phyloP scores from a whole-genome alignment of 2,888 invertebrate genomes.

The Eutolmus rufibarbis region DNA sequence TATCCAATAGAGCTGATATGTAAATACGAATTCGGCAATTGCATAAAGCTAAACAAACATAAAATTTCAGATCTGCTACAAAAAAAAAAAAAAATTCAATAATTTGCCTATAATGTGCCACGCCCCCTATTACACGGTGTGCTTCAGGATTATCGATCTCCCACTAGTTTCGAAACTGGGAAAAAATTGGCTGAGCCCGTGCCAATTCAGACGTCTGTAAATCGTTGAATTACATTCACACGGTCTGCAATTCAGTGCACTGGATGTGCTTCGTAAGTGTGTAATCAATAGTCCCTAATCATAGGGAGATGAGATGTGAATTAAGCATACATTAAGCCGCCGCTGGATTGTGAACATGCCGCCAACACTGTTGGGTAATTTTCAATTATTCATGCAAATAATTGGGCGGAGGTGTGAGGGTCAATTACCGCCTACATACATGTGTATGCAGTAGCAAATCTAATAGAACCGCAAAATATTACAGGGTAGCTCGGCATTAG shows the following conservation, averaged over 20 bases:
- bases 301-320: slow-evolving; percentile 40
- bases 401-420: slow-evolving; percentile 18
- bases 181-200: neutral
- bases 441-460: neutral
- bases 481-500: neutral
- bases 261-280: slow-evolving; percentile 2
- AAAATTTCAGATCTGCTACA: neutral
- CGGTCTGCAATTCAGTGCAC: slow-evolving; percentile 1
- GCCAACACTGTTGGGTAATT: slow-evolving; percentile 33
- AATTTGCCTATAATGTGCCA: neutral
- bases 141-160: neutral
- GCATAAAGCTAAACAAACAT: neutral
- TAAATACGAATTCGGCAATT: neutral
- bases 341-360: slow-evolving; percentile 36
- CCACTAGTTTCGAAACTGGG: neutral
- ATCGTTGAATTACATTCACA: neutral
- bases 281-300: slow-evolving; percentile 42
- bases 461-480: neutral
- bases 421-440: neutral
- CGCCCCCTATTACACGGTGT: neutral
- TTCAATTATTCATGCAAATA: slow-evolving; percentile 45
- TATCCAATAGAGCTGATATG: neutral
- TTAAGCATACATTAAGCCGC: slow-evolving; percentile 32
- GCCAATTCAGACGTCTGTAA: neutral
- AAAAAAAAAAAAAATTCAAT: neutral